These are phyloP conservation scores for Mesorhabditis spiculigera DNA, from an alignment of 2,888 invertebrate genomes.

Conservation along the genomic window DNA sequence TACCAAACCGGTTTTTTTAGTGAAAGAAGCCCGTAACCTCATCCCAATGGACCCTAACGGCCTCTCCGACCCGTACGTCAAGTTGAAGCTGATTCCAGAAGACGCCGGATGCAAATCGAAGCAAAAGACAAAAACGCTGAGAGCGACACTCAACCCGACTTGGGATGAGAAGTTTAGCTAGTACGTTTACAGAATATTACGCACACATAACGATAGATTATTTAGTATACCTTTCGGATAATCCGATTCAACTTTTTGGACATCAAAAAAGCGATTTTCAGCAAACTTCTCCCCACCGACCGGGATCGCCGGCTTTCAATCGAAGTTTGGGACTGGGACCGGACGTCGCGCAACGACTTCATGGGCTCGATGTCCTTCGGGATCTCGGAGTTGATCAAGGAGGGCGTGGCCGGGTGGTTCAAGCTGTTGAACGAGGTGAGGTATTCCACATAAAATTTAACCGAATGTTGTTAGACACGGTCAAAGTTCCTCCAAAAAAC, in stretches of 20 bases:
- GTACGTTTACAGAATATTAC: constrained; percentile 62
- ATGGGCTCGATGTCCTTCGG: constrained; percentile 99
- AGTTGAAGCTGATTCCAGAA: constrained; percentile 88
- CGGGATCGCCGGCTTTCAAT: constrained; percentile 89
- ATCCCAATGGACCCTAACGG: constrained; percentile 99
- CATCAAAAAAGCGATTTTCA: constrained; percentile 58
- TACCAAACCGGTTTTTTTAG: constrained; percentile 66
- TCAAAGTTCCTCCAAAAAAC: too few relatives aligned
- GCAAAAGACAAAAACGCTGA: constrained; percentile 94
- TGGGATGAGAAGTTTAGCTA: constrained; percentile 94
- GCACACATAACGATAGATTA: background rate
- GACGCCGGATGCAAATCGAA: constrained; percentile 64
- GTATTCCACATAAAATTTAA: background rate
- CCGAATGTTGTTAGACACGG: too few relatives aligned
- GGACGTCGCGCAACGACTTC: constrained; percentile 97
- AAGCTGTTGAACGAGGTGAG: constrained; percentile 65
- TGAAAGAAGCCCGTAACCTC: constrained; percentile 89
- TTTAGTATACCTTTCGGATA: background rate
- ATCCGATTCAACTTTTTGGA: background rate
- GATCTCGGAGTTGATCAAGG: constrained; percentile 76
- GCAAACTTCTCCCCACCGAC: constrained; percentile 87
- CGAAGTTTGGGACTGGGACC: constrained; percentile 99
- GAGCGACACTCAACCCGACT: constrained; percentile 80
- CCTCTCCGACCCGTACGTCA: constrained; percentile 96
- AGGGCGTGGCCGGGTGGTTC: constrained; percentile 90